Conservation (phyloP, 1,140 invertebrate species). For the Zaprionus ghesquierei region DNA sequence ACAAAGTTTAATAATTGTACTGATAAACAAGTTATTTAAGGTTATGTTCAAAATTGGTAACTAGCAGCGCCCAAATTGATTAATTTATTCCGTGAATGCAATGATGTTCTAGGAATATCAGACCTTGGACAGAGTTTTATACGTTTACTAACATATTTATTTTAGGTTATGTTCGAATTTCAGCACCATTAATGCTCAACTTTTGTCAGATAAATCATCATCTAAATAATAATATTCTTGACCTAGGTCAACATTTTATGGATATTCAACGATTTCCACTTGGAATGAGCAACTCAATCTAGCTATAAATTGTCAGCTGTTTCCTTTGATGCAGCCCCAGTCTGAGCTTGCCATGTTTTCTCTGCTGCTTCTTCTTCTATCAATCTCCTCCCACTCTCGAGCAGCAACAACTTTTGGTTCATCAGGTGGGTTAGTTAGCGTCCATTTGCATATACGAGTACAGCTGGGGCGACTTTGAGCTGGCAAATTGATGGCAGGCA, state of each 20-base stretch:
- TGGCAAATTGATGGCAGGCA: not conserved
- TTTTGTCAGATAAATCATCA: no score
- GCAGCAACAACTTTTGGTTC: slow-evolving; percentile 13
- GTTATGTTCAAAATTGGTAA: no score
- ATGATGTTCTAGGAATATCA: not conserved
- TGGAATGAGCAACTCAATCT: not conserved
- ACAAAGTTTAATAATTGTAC: no score
- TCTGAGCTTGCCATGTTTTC: not conserved
- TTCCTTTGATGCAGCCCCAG: not conserved
- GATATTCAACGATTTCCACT: not conserved
- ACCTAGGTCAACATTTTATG: not conserved
- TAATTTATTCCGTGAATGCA: not conserved
- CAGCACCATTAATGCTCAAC: no score
- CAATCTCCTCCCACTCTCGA: not conserved
- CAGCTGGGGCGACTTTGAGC: not conserved
- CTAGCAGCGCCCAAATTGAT: no score
- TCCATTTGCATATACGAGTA: slow-evolving; percentile 18
- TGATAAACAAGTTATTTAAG: no score
- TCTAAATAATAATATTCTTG: no score
- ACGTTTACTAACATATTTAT: no score
- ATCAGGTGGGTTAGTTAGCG: slow-evolving; percentile 41
- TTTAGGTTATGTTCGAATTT: no score
- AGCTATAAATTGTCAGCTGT: not conserved
- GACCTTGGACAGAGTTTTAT: not conserved
- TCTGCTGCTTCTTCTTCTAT: not conserved